Evolutionary conservation across 2,797 vertebrate species (phyloP).

Genomic region (Periophthalmus magnuspinnatus): DNA sequence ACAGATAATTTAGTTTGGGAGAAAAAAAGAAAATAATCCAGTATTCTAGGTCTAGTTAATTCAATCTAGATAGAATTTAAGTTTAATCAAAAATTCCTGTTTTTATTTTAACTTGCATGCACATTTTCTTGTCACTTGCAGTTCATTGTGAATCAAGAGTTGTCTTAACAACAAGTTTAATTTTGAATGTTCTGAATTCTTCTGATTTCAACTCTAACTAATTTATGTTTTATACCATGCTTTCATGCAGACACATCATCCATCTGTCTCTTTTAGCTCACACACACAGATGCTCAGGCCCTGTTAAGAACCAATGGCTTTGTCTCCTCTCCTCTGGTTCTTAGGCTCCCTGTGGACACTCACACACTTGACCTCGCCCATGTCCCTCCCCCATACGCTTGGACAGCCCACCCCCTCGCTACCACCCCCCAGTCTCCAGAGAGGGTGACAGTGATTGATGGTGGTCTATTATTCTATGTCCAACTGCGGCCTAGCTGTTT

Average conservation of each 20-base stretch:
- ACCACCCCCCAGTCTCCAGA: conserved; percentile 35
- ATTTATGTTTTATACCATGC: neutral
- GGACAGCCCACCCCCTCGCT: neutral
- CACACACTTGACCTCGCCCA: conserved; percentile 20
- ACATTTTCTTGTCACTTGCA: neutral
- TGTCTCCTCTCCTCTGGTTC: conserved; percentile 32
- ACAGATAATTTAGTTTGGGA: too few relatives aligned
- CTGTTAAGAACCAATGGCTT: conserved; percentile 25
- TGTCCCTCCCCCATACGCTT: conserved; percentile 10
- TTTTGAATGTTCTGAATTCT: neutral
- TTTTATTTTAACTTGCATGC: too few relatives aligned
- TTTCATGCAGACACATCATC: conserved; percentile 8
- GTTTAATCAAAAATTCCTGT: too few relatives aligned
- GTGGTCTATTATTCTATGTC: conserved; percentile 67
- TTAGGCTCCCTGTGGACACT: conserved; percentile 14
- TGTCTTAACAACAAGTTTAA: neutral
- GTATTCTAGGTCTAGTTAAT: too few relatives aligned
- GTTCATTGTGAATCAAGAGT: neutral
- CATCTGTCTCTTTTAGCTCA: conserved; percentile 24
- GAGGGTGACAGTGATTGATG: conserved; percentile 73
- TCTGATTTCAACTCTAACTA: neutral
- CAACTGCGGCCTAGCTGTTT: conserved; percentile 37
- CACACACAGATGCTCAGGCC: conserved; percentile 7
- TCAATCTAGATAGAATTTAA: too few relatives aligned
- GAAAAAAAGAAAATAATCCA: too few relatives aligned